phyloP scores from a whole-genome alignment of 2,113 vertebrate species.

The Chloropsis cyanopogon region DNA sequence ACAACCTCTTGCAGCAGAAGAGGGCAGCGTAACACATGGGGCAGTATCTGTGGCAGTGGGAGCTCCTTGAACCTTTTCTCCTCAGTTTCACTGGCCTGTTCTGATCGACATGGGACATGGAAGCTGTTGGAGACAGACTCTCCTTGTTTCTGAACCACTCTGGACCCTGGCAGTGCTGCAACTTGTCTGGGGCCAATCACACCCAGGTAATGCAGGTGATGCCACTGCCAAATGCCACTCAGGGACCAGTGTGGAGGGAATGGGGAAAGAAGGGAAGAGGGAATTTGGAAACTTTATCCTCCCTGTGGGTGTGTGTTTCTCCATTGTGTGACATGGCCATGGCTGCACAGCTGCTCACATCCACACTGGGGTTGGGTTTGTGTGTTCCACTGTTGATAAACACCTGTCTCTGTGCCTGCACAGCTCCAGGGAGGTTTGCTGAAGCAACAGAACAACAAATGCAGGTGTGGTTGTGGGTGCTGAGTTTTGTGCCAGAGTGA shows the following conservation, averaged over 20 bases:
- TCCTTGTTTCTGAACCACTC: neutral
- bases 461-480: neutral
- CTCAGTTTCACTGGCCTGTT: neutral
- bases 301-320: neutral
- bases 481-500: neutral
- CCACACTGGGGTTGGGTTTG: neutral
- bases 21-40: neutral
- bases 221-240: neutral
- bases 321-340: fast-evolving
- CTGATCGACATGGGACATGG: fast-evolving
- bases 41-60: neutral
- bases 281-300: neutral
- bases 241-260: fast-evolving
- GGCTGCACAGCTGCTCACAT: neutral
- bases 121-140: neutral
- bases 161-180: neutral
- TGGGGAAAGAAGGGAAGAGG: neutral
- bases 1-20: neutral
- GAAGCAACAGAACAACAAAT: neutral
- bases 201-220: neutral
- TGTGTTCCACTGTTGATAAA: neutral
- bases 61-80: neutral
- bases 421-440: neutral
- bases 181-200: neutral
- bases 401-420: neutral